These are phyloP conservation scores for Theristicus caerulescens DNA, from an alignment of 2,113 vertebrate genomes.

Conservation along the genomic window DNA sequence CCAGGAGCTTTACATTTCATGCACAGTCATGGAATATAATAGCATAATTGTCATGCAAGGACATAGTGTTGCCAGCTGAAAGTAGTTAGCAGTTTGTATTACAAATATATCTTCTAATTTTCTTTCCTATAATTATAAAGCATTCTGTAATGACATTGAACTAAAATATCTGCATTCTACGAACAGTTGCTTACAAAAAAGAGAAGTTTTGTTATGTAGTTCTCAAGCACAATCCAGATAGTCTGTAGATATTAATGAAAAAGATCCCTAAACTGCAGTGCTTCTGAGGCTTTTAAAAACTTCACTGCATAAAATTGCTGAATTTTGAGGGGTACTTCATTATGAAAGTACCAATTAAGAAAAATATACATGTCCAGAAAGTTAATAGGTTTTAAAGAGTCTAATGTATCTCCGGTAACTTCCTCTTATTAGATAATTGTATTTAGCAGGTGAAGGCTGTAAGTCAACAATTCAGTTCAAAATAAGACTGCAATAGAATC, in stretches of 20 bases:
- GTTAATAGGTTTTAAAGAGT: neutral
- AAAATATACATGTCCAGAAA: neutral
- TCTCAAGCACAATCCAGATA: neutral
- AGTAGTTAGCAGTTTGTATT: slow-evolving; percentile 75
- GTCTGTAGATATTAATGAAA: neutral
- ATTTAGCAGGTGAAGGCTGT: neutral
- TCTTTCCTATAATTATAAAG: slow-evolving; percentile 67
- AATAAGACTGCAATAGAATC: neutral
- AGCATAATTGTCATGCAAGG: slow-evolving; percentile 75
- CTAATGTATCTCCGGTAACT: neutral
- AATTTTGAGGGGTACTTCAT: neutral
- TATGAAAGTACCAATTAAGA: neutral
- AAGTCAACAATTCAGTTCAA: neutral
- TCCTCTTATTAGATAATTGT: neutral
- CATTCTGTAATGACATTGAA: slow-evolving; percentile 67
- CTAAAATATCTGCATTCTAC: slow-evolving; percentile 66
- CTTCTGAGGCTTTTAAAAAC: neutral
- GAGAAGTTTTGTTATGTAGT: neutral
- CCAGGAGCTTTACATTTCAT: slow-evolving; percentile 68
- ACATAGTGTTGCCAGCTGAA: slow-evolving; percentile 73
- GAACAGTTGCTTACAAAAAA: slow-evolving; percentile 31
- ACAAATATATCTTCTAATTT: slow-evolving; percentile 77
- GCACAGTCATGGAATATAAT: slow-evolving; percentile 65
- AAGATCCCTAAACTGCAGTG: neutral
- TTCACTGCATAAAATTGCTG: neutral